Evolutionary conservation across 53 echinoderm and acorn worm genomes (phyloP).

Genomic region (Crossaster papposus): DNA sequence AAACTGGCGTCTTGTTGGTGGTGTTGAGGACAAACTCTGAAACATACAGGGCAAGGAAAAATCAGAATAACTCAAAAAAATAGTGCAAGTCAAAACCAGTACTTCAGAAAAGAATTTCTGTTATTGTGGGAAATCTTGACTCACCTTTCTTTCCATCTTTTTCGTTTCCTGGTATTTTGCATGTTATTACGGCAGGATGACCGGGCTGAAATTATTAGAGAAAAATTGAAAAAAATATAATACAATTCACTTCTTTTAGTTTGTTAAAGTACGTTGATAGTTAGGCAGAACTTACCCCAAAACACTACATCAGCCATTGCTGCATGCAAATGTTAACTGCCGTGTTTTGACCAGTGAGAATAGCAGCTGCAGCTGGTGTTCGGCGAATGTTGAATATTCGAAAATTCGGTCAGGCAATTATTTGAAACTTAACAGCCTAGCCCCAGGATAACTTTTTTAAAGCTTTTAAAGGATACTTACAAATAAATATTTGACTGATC

Average conservation of each 20-base stretch:
- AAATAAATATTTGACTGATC: background rate
- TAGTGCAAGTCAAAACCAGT: background rate
- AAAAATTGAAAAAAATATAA: background rate
- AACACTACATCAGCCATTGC: too few relatives aligned
- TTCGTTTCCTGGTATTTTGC: conserved; percentile 65
- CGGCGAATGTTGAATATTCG: too few relatives aligned
- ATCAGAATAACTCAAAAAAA: background rate
- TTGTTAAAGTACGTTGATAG: too few relatives aligned
- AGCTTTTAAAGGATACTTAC: background rate
- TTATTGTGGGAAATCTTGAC: background rate
- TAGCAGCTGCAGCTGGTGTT: too few relatives aligned
- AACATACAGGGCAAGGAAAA: background rate
- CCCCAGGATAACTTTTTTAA: background rate
- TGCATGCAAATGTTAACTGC: too few relatives aligned
- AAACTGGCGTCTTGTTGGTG: conserved; percentile 81
- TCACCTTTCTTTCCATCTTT: conserved; percentile 64
- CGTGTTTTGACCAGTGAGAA: too few relatives aligned
- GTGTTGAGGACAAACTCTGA: conserved; percentile 83
- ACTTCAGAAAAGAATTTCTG: too few relatives aligned
- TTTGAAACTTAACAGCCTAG: too few relatives aligned
- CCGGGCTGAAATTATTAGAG: conserved; percentile 64
- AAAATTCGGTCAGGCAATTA: too few relatives aligned
- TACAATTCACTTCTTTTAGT: too few relatives aligned
- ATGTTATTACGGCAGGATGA: conserved; percentile 69
- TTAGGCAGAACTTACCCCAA: too few relatives aligned